Evolutionary conservation across 2,113 vertebrate genomes (phyloP).

Genomic region (Cathartes aura): DNA sequence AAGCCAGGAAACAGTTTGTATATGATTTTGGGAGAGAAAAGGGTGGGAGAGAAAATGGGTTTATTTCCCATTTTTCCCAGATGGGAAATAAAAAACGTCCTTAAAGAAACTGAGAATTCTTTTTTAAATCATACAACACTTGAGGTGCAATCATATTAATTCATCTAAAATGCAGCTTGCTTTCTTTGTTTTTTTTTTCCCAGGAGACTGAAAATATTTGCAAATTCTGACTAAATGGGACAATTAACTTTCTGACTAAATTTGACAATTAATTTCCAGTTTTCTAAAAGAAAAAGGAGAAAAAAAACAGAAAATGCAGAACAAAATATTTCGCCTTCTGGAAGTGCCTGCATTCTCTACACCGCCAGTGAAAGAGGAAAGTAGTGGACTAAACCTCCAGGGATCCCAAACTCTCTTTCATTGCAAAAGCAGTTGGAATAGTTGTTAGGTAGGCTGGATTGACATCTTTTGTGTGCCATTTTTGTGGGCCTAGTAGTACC

Average conservation of each 20-base stretch:
- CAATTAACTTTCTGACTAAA: background rate
- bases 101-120: background rate
- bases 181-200: background rate
- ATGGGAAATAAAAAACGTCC: background rate
- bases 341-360: background rate
- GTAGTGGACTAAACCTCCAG: background rate
- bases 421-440: background rate
- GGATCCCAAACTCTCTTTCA: background rate
- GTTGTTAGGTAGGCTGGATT: background rate
- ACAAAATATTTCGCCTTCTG: background rate
- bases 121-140: background rate
- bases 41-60: background rate
- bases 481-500: background rate
- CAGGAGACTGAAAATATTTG: background rate
- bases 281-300: background rate
- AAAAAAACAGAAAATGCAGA: background rate
- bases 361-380: background rate
- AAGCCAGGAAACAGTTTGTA: background rate
- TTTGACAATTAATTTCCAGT: background rate
- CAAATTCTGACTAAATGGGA: background rate
- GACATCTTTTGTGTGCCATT: background rate
- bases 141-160: background rate
- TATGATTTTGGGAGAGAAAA: background rate
- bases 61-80: background rate
- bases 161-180: background rate